Percentiles rank a stretch among this genome's conserved stretches.
Conservation (phyloP, 2,797 vertebrate species). For the Sebastes trivittatus region DNA sequence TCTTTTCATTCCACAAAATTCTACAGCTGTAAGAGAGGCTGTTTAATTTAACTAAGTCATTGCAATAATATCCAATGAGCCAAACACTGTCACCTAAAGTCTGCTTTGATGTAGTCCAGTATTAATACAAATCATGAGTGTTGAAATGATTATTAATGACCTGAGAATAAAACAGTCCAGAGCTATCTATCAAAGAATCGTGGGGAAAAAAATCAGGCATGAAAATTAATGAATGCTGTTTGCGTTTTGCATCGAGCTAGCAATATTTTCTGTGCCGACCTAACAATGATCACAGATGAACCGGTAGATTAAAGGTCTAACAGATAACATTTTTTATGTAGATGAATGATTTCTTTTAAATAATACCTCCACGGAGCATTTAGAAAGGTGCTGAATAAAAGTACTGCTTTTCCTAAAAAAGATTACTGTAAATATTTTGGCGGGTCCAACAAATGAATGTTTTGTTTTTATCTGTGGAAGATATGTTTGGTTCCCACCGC, state of each 20-base stretch:
- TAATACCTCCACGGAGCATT: too few relatives aligned
- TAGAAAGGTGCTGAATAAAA: too few relatives aligned
- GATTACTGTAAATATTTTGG: too few relatives aligned
- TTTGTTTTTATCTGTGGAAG: too few relatives aligned
- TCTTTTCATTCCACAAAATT: background rate
- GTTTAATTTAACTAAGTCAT: background rate
- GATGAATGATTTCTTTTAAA: too few relatives aligned
- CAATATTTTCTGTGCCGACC: background rate
- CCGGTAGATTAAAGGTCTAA: background rate
- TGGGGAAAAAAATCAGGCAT: background rate
- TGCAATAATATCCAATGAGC: background rate
- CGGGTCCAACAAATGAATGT: too few relatives aligned
- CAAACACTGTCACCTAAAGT: background rate
- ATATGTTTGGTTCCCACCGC: too few relatives aligned
- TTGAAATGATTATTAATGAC: conserved; percentile 8
- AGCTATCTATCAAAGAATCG: background rate
- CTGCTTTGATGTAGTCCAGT: background rate
- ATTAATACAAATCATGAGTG: conserved; percentile 9
- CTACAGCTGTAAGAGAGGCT: background rate
- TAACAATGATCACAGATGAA: background rate
- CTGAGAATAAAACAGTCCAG: background rate
- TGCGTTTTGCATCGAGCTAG: background rate
- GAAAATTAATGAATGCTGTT: background rate
- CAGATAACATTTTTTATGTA: too few relatives aligned
- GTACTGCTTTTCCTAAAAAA: too few relatives aligned